phyloP scores from a whole-genome alignment of 2,113 vertebrate species.

The Nothocercus julius region DNA sequence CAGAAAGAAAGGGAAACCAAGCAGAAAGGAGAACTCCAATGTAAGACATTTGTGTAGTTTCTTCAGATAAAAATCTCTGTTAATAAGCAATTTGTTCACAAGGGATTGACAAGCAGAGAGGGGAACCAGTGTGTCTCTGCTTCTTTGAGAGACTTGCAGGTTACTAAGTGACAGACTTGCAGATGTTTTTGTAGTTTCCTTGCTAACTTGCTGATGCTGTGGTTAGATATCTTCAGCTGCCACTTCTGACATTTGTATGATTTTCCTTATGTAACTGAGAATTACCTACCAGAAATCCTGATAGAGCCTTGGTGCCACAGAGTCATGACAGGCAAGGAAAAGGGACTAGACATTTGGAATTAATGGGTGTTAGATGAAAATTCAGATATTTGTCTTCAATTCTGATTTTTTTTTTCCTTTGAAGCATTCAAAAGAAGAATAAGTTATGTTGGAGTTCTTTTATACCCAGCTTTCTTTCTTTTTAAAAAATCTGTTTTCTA shows the following conservation, averaged over 20 bases:
- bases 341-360: neutral
- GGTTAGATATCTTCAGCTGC: neutral
- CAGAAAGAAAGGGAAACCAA: slow-evolving; percentile 80
- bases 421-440: neutral
- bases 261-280: neutral
- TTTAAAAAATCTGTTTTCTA: neutral
- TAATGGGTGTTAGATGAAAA: neutral
- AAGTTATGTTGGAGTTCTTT: neutral
- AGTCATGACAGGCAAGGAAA: neutral
- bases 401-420: neutral
- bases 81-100: neutral
- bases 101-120: neutral
- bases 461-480: neutral
- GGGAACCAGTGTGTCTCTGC: neutral
- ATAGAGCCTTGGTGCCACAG: rapidly evolving
- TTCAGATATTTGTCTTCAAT: neutral
- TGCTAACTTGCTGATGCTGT: neutral
- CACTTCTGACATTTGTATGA: neutral
- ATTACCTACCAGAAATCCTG: neutral
- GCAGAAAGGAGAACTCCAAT: slow-evolving; percentile 61
- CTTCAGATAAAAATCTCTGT: neutral
- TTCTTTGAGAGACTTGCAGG: neutral
- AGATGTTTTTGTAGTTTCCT: neutral
- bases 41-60: slow-evolving; percentile 68
- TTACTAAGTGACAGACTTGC: neutral